Conservation (phyloP, 2,113 vertebrate species). For the Siniperca chuatsi region DNA sequence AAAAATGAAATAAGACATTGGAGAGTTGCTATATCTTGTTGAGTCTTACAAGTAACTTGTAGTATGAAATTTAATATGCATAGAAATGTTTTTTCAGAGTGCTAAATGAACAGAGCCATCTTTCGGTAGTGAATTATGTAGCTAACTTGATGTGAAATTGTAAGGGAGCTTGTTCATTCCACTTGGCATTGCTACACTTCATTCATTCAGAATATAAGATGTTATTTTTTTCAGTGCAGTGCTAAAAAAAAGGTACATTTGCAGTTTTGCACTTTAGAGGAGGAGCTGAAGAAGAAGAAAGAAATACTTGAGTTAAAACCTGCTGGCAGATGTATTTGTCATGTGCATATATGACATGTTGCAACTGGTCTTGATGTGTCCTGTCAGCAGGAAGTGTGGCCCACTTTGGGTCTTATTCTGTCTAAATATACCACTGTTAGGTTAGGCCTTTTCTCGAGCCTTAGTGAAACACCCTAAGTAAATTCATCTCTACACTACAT, state of each 20-base stretch:
- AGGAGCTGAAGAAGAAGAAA: background rate
- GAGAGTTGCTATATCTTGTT: background rate
- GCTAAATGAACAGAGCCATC: conserved; percentile 1
- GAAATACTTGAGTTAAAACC: background rate
- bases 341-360: background rate
- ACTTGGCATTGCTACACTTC: background rate
- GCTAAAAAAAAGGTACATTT: background rate
- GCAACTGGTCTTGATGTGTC: conserved; percentile 5
- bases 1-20: background rate
- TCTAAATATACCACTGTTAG: conserved; percentile 49
- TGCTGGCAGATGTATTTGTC: background rate
- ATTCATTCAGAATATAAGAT: conserved; percentile 26
- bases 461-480: conserved; percentile 26
- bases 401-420: conserved; percentile 39
- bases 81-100: background rate
- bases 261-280: background rate
- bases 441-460: conserved; percentile 13
- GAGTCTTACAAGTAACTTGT: background rate
- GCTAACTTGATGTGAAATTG: conserved; percentile 2
- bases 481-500: conserved; percentile 31
- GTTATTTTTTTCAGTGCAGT: background rate
- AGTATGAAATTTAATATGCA: background rate
- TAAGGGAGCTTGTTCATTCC: conserved; percentile 1
- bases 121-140: background rate
- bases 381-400: conserved; percentile 37